Evolutionary conservation across 2,113 vertebrate species (phyloP).

Genomic region (Ceratotherium simum): DNA sequence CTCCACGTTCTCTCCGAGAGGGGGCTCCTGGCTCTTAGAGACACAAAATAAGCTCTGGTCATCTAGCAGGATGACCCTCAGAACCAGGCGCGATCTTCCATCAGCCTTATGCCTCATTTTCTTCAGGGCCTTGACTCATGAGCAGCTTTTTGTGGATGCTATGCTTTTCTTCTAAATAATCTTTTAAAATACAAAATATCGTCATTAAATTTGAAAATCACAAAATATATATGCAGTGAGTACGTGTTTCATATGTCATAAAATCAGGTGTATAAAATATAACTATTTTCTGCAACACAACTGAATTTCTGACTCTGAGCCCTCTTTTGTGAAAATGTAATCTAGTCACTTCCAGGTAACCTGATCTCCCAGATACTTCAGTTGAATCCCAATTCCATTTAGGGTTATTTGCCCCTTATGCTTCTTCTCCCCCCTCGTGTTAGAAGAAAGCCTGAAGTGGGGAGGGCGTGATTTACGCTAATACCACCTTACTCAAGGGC

Average conservation of each 20-base stretch:
- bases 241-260: not conserved
- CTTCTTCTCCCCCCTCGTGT: not conserved
- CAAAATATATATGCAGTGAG: not conserved
- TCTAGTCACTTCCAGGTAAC: not conserved
- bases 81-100: not conserved
- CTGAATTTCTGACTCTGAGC: not conserved
- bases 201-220: not conserved
- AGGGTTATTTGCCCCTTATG: not conserved
- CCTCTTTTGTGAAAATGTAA: not conserved
- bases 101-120: not conserved
- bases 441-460: not conserved
- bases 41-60: not conserved
- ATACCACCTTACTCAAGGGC: not conserved
- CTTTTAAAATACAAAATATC: not conserved
- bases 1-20: not conserved
- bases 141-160: not conserved
- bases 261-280: not conserved
- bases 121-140: not conserved
- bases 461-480: not conserved
- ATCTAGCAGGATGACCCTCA: not conserved
- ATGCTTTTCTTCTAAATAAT: not conserved
- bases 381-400: not conserved
- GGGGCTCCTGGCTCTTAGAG: not conserved
- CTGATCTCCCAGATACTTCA: not conserved
- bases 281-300: not conserved